Base-by-base conservation (phyloP, 2,888 invertebrate genomes). In the Leucophenga maculata region DNA sequence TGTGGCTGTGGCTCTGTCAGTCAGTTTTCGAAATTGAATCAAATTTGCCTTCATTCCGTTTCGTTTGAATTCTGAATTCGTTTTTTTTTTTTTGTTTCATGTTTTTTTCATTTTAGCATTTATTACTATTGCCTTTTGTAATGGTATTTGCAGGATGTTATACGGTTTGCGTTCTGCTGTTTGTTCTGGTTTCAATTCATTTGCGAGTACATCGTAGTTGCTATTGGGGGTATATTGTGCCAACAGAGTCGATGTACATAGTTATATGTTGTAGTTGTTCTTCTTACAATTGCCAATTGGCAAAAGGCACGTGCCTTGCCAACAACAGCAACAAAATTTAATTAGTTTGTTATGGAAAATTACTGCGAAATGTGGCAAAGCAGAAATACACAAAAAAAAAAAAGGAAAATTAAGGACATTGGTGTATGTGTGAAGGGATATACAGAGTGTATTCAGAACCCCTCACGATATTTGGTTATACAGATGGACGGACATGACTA, bases 331-430 rank as follows among this genome's bases (percentile, higher is more conserved):
- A 55, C 44, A 68, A 68, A 68, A 64, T 64, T 68, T 68, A 68
- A 68, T 68, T 68, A 68, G 68, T 68, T 68, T 68, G 68, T 55
- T 64, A 68, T 68, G 68, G 64, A 62, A 68, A 68, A 64, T 60
- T 54, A 46, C 55, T 68, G 48, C 59, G n/a, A 59, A 59, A 67
- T 48, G 67, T 31, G 31, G 16, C 50, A 14, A 48, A 3, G n/a
- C 8, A n/a, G 14, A 26, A 65, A 14, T 50, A 26, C 8, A 50
- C 9, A 48, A 48, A 20, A 13, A 64, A 65, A 50, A n/a, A 48
- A 16, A 48, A 8, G 6, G 16, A 16, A 50, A 50, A 48, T 4
- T 13, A 48, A 18, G n/a, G 18, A 6, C 9, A 11, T n/a, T n/a
- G 50, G 50, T 18, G 50, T 6, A 13, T 16, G 50, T 18, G 50